A percentile compares a stretch with the other conserved stretches of the same genome.
Conservation (phyloP, 2,797 vertebrate genomes). For the Vespertilio murinus region DNA sequence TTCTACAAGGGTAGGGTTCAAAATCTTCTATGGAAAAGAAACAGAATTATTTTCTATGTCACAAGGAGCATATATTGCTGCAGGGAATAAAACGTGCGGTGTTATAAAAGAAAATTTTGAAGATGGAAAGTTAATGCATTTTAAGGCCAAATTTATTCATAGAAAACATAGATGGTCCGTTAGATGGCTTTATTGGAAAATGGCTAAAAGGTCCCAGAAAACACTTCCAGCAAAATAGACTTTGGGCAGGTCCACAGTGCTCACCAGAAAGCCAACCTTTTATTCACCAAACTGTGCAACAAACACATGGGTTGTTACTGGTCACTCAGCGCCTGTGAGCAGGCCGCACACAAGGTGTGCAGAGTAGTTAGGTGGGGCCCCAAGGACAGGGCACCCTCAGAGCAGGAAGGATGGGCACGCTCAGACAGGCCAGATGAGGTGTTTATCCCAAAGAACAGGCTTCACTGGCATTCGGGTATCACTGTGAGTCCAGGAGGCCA, state of each 20-base stretch:
- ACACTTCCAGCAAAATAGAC: not conserved
- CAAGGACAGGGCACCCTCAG: not conserved
- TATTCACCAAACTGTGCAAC: not conserved
- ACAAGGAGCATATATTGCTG: not conserved
- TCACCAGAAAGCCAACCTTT: not conserved
- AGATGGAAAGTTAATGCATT: not conserved
- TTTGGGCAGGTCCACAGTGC: not conserved
- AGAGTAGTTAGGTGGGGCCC: not conserved
- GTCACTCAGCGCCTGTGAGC: not conserved
- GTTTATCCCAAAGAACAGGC: not conserved
- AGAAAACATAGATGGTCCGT: not conserved
- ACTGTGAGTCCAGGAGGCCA: not conserved
- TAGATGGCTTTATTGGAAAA: conserved; percentile 31
- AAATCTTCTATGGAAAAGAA: not conserved
- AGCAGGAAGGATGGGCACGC: not conserved
- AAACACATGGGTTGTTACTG: not conserved
- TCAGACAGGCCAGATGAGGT: not conserved
- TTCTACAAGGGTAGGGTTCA: not conserved
- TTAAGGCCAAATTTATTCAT: not conserved
- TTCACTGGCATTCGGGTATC: not conserved
- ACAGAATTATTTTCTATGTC: conserved; percentile 24
- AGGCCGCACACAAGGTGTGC: not conserved
- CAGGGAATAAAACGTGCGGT: not conserved
- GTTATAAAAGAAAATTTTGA: not conserved
- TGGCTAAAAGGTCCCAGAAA: not conserved